Conservation (phyloP, 2,113 vertebrate genomes). For the Xenopus laevis region DNA sequence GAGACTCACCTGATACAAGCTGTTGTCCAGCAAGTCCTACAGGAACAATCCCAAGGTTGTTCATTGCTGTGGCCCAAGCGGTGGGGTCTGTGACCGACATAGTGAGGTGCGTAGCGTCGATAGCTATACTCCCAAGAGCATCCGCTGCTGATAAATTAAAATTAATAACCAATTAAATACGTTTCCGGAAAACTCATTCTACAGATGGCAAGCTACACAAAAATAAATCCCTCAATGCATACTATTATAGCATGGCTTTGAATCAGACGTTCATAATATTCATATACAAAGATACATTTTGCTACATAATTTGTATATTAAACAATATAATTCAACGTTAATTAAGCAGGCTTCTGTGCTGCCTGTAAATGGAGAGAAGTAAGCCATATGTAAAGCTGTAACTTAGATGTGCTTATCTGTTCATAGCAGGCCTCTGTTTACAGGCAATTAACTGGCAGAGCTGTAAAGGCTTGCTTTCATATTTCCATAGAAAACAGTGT, state of each 20-base stretch:
- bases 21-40: slow-evolving; percentile 85
- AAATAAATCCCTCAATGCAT: slow-evolving; percentile 24
- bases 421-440: slow-evolving; percentile 1
- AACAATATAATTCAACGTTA: slow-evolving; percentile 8
- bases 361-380: neutral
- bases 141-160: slow-evolving; percentile 69
- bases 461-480: neutral
- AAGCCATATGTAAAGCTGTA: neutral
- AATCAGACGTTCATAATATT: slow-evolving; percentile 1
- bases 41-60: slow-evolving; percentile 88
- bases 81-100: slow-evolving; percentile 80
- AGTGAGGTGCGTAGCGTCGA: slow-evolving; percentile 80
- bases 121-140: slow-evolving; percentile 76
- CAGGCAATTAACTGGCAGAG: neutral
- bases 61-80: slow-evolving; percentile 92
- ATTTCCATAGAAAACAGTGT: slow-evolving; percentile 2
- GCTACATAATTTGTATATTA: neutral
- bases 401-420: neutral
- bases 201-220: neutral
- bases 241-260: slow-evolving; percentile 9
- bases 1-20: slow-evolving; percentile 80
- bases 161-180: neutral
- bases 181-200: too few relatives aligned
- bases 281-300: neutral
- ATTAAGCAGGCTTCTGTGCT: slow-evolving; percentile 2